These are phyloP conservation scores for Neocrepidodera transversa DNA, from an alignment of 2,888 invertebrate genomes.

Conservation along the genomic window DNA sequence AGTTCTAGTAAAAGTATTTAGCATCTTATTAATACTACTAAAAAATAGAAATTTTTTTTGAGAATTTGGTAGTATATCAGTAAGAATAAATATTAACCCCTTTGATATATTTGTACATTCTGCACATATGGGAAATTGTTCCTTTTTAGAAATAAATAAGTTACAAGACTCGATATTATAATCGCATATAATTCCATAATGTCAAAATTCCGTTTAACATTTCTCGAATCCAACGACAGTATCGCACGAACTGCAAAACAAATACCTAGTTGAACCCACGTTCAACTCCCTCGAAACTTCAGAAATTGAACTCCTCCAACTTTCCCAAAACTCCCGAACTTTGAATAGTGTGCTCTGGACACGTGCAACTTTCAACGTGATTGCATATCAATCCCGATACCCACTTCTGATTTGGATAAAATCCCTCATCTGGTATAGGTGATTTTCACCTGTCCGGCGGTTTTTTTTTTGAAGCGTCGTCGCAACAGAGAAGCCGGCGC, in stretches of 20 bases:
- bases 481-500: conserved; percentile 58
- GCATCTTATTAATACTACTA: too few species aligned
- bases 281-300: conserved; percentile 28
- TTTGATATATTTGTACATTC: too few species aligned
- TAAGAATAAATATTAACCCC: too few species aligned
- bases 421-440: conserved; percentile 31
- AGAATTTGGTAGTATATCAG: too few species aligned
- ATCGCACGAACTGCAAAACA: conserved; percentile 14
- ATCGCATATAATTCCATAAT: not conserved
- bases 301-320: conserved; percentile 30
- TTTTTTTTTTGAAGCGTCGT: conserved; percentile 52
- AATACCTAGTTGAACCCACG: conserved; percentile 24
- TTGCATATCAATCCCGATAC: conserved; percentile 25
- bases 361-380: conserved; percentile 42
- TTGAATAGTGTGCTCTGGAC: conserved; percentile 38
- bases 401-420: conserved; percentile 16
- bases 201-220: not conserved
- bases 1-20: too few species aligned
- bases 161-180: too few species aligned
- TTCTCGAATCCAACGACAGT: conserved; percentile 10
- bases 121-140: too few species aligned
- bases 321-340: conserved; percentile 25
- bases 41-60: too few species aligned
- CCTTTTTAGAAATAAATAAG: too few species aligned
- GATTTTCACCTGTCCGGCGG: conserved; percentile 50